Evolutionary conservation across 2,888 invertebrate genomes (phyloP), one percentile per base, ranked within the genome.

Genomic region (Temnothorax ravouxi): DNA sequence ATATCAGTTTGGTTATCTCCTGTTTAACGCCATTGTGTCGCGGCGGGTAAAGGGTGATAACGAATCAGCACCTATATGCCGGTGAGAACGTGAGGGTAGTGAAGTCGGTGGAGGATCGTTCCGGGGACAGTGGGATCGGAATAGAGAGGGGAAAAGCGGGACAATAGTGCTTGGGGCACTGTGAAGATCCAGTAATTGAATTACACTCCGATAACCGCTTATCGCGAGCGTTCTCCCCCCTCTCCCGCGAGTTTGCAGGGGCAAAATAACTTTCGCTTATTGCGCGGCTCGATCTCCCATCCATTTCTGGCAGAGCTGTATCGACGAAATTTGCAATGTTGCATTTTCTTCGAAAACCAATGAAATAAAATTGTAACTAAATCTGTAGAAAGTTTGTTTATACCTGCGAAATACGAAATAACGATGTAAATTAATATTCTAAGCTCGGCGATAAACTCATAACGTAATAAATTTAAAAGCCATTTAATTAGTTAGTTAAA

Each of bases 171-270:
- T 91, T 87, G 85, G 85, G 89, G 88, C 90, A 91, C 90, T 88
- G 90, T 91, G 93, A 93, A 93, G 93, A 93, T 92, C 92, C 91
- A 90, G 92, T 94, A 94, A 94, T 94, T 94, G 94, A 94, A 94
- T 94, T 94, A 94, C 92, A 92, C 89, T 90, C 92, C 90, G 93
- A 94, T 94, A 94, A 93, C 92, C 91, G 87, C 87, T 90, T 90
- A 90, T 90, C 90, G 87, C 82, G 52, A 84, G 67, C 75, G 25
- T 67, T 75, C 83, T 83, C 62, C 29, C 21, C 59, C 71, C 21
- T 56, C 82, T 21, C 75, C 69, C 83, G 71, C 84, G 69, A 86
- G 54, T 80, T 69, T 83, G 77, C 83, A 74, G 61, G 61, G 59
- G 76, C 84, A 84, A 86, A 88, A 88, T 89, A 88, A 86, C 84